Evolutionary conservation across 2,888 invertebrate species (phyloP).

Genomic region (Rhamphomyia laevipes): DNA sequence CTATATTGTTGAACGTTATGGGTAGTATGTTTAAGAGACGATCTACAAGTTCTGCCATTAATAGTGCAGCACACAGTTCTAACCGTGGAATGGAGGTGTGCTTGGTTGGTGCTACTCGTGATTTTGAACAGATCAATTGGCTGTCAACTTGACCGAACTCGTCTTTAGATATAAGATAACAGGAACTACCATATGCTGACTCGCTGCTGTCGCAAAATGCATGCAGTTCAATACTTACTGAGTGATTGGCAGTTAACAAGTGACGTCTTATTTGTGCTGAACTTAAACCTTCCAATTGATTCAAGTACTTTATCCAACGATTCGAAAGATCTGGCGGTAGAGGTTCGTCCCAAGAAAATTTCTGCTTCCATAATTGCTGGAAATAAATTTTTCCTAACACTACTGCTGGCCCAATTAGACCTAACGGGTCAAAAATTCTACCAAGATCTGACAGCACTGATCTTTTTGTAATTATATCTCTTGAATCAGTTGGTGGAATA

Average conservation of each 20-base stretch:
- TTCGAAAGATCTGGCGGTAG: not conserved
- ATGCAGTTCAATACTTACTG: constrained; percentile 1
- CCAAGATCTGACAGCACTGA: constrained; percentile 3
- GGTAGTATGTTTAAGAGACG: constrained; percentile 1
- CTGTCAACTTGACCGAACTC: not conserved
- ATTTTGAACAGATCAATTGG: constrained; percentile 8
- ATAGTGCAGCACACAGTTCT: constrained; percentile 8
- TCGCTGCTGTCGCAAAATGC: constrained; percentile 4
- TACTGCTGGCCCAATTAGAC: constrained; percentile 4
- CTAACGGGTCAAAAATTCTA: constrained; percentile 8
- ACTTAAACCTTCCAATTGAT: not conserved
- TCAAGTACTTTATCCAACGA: not conserved
- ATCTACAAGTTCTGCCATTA: constrained; percentile 6
- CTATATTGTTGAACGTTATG: not conserved
- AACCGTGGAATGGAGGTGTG: constrained; percentile 4
- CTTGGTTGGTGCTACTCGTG: constrained; percentile 9
- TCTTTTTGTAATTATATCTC: not conserved
- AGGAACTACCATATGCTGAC: constrained; percentile 3
- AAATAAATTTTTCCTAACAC: constrained; percentile 3
- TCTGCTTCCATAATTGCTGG: constrained; percentile 5
- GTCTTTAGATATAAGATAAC: constrained; percentile 2
- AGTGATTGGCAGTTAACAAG: not conserved
- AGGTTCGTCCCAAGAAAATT: not conserved
- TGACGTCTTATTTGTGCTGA: not conserved
- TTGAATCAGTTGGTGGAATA: not conserved